Conservation (phyloP, 2,797 vertebrate species). For the Microhierax caerulescens region DNA sequence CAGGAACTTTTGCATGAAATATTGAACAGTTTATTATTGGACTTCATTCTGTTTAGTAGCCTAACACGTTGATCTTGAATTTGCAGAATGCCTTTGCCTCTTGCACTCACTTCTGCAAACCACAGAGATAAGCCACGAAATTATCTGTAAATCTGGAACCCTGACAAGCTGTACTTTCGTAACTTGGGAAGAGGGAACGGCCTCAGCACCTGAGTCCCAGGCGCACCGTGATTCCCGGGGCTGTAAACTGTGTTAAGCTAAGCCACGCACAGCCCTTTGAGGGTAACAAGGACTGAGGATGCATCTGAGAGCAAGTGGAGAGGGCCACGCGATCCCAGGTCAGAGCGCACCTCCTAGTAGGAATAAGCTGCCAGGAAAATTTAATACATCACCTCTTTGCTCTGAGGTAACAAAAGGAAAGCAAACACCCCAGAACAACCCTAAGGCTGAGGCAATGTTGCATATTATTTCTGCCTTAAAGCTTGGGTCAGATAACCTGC, state of each 20-base stretch:
- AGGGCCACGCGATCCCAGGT: not conserved
- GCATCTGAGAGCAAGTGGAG: not conserved
- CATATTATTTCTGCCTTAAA: not conserved
- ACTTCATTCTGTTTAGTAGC: not conserved
- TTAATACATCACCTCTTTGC: no score
- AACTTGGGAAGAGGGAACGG: not conserved
- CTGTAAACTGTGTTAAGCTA: not conserved
- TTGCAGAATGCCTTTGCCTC: not conserved
- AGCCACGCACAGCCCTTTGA: accelerated
- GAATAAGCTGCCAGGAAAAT: not conserved
- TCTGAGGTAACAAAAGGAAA: not conserved
- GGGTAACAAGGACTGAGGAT: not conserved
- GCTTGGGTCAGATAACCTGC: not conserved
- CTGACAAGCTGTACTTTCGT: not conserved
- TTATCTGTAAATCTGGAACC: not conserved
- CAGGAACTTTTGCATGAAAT: not conserved
- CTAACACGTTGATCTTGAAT: not conserved
- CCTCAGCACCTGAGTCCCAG: not conserved
- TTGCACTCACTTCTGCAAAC: not conserved
- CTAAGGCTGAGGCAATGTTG: not conserved
- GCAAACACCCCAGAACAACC: not conserved
- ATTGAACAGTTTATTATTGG: not conserved
- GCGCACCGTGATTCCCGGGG: not conserved
- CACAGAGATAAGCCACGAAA: not conserved
- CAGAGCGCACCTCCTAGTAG: not conserved